Conservation (phyloP, 30 jellyfish, hydroid and myxozoan species). For the Aurelia aurita region DNA sequence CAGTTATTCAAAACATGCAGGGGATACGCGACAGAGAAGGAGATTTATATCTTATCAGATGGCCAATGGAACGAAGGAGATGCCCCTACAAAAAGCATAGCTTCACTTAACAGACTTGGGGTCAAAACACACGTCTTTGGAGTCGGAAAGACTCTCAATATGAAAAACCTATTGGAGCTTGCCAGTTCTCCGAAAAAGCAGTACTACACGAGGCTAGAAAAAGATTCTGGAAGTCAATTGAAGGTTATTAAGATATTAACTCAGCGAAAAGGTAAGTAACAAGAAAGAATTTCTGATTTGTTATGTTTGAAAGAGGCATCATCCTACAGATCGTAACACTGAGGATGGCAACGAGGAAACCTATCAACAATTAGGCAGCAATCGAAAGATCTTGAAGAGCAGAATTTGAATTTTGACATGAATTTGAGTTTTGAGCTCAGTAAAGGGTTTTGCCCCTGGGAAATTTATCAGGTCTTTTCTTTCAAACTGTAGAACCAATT, state of each 20-base stretch:
- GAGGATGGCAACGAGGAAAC: no score
- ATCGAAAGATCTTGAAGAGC: no score
- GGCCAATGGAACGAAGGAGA: slow-evolving; percentile 60
- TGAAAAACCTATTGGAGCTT: not conserved
- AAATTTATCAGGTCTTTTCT: no score
- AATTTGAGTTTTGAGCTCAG: no score
- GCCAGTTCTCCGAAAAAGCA: not conserved
- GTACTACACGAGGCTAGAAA: not conserved
- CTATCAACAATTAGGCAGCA: no score
- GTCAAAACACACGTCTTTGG: slow-evolving; percentile 27
- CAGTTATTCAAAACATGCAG: slow-evolving; percentile 11
- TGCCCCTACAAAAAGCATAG: not conserved
- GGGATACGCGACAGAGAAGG: slow-evolving; percentile 56
- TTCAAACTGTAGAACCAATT: no score
- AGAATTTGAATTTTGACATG: no score
- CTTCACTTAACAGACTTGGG: not conserved
- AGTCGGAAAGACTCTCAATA: not conserved
- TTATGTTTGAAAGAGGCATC: not conserved
- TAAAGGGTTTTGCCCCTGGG: no score
- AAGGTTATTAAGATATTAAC: not conserved
- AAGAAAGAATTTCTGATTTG: not conserved
- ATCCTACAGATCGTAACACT: no score
- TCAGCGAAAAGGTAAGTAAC: slow-evolving; percentile 1
- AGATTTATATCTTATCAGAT: slow-evolving; percentile 54
- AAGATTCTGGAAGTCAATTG: not conserved